Conservation (phyloP, 2,113 vertebrate genomes). For the Eulemur macaco region DNA sequence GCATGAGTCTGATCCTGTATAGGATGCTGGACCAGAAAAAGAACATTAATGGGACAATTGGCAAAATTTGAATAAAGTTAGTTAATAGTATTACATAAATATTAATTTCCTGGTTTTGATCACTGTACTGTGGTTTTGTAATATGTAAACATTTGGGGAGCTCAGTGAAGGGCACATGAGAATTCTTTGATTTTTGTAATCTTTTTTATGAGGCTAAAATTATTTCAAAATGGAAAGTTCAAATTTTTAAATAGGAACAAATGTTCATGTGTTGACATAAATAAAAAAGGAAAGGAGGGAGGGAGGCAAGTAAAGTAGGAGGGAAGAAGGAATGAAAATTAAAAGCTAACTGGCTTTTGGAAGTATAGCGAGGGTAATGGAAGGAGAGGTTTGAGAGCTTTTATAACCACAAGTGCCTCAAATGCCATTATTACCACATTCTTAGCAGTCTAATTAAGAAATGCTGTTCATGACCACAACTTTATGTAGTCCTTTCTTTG, state of each 20-base stretch:
- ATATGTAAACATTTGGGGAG: slow-evolving; percentile 10
- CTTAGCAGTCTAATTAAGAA: slow-evolving; percentile 8
- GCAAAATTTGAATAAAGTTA: neutral
- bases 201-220: slow-evolving; percentile 25
- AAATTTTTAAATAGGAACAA: slow-evolving; percentile 7
- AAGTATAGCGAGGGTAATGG: neutral
- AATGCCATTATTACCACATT: neutral
- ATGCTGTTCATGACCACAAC: neutral
- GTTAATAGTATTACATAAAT: neutral
- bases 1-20: neutral
- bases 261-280: neutral
- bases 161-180: neutral
- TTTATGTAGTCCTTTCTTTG: neutral
- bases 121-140: neutral
- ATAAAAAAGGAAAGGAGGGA: neutral
- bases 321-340: neutral
- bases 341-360: neutral
- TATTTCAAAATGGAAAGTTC: slow-evolving; percentile 38
- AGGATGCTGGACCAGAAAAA: neutral
- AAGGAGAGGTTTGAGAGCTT: neutral
- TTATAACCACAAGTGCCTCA: neutral
- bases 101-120: neutral
- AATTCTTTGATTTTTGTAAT: slow-evolving; percentile 20
- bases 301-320: neutral
- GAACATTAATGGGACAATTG: neutral